A percentile compares a stretch with the other conserved stretches of the same genome.
Evolutionary conservation across 2,888 invertebrate species (phyloP).

Genomic region (Mimachlamys varia): DNA sequence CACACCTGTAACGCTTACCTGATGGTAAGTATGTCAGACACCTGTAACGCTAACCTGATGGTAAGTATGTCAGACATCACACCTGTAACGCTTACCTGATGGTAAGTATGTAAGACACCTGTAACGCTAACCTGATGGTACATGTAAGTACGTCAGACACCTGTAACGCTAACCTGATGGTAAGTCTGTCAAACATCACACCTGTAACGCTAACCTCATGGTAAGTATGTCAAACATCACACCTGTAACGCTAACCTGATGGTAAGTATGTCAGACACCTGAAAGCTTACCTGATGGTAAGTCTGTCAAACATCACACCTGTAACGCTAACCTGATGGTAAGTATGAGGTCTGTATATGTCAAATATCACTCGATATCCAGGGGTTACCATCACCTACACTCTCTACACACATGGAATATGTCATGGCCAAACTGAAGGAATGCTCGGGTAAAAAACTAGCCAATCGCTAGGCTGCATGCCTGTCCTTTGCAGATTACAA

Average conservation of each 20-base stretch:
- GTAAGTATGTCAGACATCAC: constrained; percentile 95
- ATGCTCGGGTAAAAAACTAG: too few species aligned
- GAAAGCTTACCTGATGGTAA: too few species aligned
- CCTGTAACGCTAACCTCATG: constrained; percentile 99
- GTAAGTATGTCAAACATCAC: constrained; percentile 81
- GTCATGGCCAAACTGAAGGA: too few species aligned
- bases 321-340: too few species aligned
- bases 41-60: constrained; percentile 99
- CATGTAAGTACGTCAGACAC: constrained; percentile 92
- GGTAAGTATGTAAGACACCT: constrained; percentile 96
- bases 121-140: constrained; percentile 99
- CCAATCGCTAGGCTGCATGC: too few species aligned
- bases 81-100: constrained; percentile 99
- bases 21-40: constrained; percentile 94
- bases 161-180: constrained; percentile 99
- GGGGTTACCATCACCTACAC: too few species aligned
- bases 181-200: constrained; percentile 97
- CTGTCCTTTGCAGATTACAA: too few species aligned
- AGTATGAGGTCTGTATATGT: too few species aligned
- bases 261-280: constrained; percentile 82
- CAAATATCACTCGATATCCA: too few species aligned
- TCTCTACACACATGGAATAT: too few species aligned
- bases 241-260: constrained; percentile 96
- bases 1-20: constrained; percentile 99
- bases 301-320: too few species aligned